Conservation (phyloP, 2,113 vertebrate species). For the Gavia stellata region DNA sequence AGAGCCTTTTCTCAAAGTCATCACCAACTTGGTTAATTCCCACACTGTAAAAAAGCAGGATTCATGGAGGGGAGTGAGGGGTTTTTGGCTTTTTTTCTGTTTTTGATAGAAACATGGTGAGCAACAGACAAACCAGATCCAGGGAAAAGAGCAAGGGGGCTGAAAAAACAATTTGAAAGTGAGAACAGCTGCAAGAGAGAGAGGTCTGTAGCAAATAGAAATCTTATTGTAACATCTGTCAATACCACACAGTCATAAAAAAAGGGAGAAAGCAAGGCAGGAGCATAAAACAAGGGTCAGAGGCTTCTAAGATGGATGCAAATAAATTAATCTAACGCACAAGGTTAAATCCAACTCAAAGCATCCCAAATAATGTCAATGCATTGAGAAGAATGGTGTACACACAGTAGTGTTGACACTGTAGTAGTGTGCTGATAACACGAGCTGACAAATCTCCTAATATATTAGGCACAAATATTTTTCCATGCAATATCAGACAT, state of each 20-base stretch:
- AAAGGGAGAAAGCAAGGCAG: neutral
- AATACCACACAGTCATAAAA: neutral
- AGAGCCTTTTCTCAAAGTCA: neutral
- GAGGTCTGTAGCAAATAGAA: neutral
- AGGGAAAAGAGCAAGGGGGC: neutral
- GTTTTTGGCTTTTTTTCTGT: neutral
- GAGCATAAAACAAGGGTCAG: neutral
- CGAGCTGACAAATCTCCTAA: neutral
- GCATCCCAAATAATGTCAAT: neutral
- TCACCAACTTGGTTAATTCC: neutral
- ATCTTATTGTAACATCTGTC: neutral
- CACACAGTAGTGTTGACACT: neutral
- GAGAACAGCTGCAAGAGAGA: neutral
- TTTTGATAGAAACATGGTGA: neutral
- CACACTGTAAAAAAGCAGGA: neutral
- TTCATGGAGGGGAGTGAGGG: neutral
- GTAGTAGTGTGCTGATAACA: neutral
- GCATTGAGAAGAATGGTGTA: neutral
- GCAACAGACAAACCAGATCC: neutral
- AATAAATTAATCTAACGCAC: neutral
- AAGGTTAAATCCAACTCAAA: neutral
- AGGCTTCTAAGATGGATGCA: neutral
- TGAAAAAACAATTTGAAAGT: neutral
- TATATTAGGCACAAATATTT: neutral
- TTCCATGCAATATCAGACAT: neutral